Evolutionary conservation across 2,888 invertebrate species (phyloP), one percentile per base, ranked within the genome.

Genomic region (Lottia gigantea): DNA sequence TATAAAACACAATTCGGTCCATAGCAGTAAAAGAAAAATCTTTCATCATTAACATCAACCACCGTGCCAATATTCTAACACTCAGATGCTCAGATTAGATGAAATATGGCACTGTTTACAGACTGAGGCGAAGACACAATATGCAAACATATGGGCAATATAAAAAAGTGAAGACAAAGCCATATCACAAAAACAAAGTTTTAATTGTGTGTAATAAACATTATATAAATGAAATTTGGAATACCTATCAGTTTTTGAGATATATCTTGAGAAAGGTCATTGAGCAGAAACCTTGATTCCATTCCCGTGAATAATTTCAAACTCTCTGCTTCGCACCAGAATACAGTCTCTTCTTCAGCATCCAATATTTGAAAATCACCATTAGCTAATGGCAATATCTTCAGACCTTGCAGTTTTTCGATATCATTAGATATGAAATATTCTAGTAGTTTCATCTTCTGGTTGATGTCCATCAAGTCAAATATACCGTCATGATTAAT

Each of bases 251-350:
- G 40, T 8, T 25, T 14, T 8, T 55, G n/a, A 16, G 23, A 26
- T 16, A 67, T 4, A 40, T 62, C 62, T 15, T 14, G 11, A 6
- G 62, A 62, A 15, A 62, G 8, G 25, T 62, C 2, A 25, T 25
- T 15, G 15, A 45, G 15, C 16, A 62, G 19, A 45, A 62, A 19
- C 8, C 25, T 61, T 15, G 46, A 26, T 46, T 62, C 40, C 19
- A 65, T 46, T 14, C 70, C 63, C 1, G 71, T 70, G 23, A 74
- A 69, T 23, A 69, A 16, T 19, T 61, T 16, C 31, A 65, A 26
- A 6, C 64, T 55, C 12, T 25, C 26, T 55, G 25, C 45, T 15
- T 46, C 31, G 12, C 64, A 55, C 64, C 62, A 46, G 31, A 68
- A 62, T 8, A 70, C 71, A 12, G 25, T 64, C 16, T 61, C 69